Base-by-base conservation (phyloP, 2,113 vertebrate genomes). In the Aviceda subcristata region DNA sequence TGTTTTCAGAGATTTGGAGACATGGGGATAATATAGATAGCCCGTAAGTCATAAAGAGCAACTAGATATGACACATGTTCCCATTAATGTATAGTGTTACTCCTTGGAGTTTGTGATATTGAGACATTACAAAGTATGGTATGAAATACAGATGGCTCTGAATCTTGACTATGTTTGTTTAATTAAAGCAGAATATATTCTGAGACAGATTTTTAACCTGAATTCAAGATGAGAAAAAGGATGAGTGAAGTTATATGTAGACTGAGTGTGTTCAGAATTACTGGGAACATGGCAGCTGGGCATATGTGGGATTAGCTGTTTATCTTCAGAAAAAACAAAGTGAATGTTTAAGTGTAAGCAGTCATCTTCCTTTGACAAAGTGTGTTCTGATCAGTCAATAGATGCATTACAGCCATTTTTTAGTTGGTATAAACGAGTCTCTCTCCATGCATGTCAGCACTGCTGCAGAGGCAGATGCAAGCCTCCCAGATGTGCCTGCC, bases 1-100 rank as follows among this genome's bases (percentile, higher is more conserved):
- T 97, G 96, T 97, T 98, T 97, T 96, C 90, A 92, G 95, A 96
- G 95, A 96, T 97, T 50, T 83, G 89, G 96, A 93, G 89, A 67
- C 67, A 63, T 96, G 82, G 95, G 88, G 92, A 97, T 94, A 88
- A 96, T 94, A 92, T 50, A 97, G 94, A 90, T 91, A 76, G 59
- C 94, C 95, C 59, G 62, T 95, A 89, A 92, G 91, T 90, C 94
- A 96, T 97, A 97, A 97, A 97, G 92, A 92, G 46, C 92, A 97
- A 97, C 95, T 86, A 90, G 95, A 84, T 90, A 88, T 79, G 95
- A 94, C 83, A 92, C 92, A 95, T 92, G 77, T 87, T 86, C 74
- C 75, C 85, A 72, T 95, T 96, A 95, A 97, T 96, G 90, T 95
- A 88, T 93, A 96, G 86, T 95, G 94, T 85, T 95, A 80, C 86